phyloP scores from a whole-genome alignment of 2,113 vertebrate genomes.

The Irena cyanogastra region DNA sequence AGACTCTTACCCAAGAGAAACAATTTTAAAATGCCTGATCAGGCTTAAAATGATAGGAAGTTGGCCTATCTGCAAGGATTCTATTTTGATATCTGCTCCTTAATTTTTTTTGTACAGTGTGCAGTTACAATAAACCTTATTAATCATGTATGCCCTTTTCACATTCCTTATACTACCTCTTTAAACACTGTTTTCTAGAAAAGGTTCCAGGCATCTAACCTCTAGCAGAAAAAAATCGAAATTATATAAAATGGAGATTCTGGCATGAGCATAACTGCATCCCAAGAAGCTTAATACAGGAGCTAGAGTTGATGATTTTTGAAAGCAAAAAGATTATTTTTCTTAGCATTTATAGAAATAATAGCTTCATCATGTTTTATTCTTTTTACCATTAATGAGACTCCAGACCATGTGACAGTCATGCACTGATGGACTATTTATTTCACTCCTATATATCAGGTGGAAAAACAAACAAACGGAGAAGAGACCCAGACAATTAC shows the following conservation, averaged over 20 bases:
- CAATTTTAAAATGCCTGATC: not conserved
- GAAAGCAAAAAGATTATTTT: not conserved
- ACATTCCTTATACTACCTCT: not conserved
- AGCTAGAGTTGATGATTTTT: not conserved
- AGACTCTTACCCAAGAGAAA: not conserved
- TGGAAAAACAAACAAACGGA: not conserved
- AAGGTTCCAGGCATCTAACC: not conserved
- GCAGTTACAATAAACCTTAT: not conserved
- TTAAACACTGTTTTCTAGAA: not conserved
- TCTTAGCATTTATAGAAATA: not conserved
- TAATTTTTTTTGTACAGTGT: not conserved
- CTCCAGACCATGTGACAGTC: not conserved
- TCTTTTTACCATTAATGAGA: not conserved
- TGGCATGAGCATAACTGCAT: not conserved
- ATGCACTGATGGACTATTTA: not conserved
- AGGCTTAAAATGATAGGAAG: not conserved
- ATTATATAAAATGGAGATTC: not conserved
- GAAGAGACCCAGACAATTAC: not conserved
- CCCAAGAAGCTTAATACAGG: not conserved
- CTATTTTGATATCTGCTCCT: not conserved
- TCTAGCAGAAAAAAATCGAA: not conserved
- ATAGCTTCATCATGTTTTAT: not conserved
- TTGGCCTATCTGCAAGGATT: not conserved
- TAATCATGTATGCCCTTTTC: not conserved
- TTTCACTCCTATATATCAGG: not conserved